Evolutionary conservation across 1,140 invertebrate species (phyloP), one percentile per base, ranked within the genome.

Genomic region (Zeugodacus cucurbitae): DNA sequence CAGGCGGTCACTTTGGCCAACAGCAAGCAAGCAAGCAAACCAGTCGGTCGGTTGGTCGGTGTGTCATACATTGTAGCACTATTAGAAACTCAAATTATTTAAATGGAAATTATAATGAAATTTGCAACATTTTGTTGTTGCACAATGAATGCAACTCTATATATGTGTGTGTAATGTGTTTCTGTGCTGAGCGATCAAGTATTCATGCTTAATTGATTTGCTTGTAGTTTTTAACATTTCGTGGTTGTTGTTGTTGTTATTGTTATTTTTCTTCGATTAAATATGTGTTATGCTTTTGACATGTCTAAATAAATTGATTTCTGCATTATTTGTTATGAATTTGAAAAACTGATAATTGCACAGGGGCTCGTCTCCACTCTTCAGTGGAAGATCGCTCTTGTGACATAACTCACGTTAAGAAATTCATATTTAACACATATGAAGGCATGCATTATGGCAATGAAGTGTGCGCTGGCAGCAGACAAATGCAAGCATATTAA

Each of bases 401-500:
- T 67, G 29, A 32, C 62, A 34, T 67, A 32, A 10, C 62, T 32
- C 11, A 8, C 62, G 2, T 5, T 11, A 32, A n/a, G 34, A 41
- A 37, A 34, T 37, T 74, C 4, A 74, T 8, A 74, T 22, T 37
- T 32, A 41, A 32, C 11, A 37, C 22, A 37, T n/a, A 22, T 74
- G 14, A 37, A 8, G 34, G 48, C 48, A 17, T 32, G 64, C 64
- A 67, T 17, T 32, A 20, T 22, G 34, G 5, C 34, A 22, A 2
- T 7, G 20, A 67, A 1, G 29, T 26, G 22, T 59, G n/a, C 10
- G 58, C 58, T 62, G n/a, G 58, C 29, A 29, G 67, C 22, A 74
- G 67, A 74, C 34, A 74, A n/a, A n/a, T 74, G 67, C 32, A 74
- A 74, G 67, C 67, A 74, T 37, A 74, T 74, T 74, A 74, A 74